These are phyloP conservation scores for Julus scanicus DNA, from an alignment of 2,888 invertebrate species.

Conservation along the genomic window DNA sequence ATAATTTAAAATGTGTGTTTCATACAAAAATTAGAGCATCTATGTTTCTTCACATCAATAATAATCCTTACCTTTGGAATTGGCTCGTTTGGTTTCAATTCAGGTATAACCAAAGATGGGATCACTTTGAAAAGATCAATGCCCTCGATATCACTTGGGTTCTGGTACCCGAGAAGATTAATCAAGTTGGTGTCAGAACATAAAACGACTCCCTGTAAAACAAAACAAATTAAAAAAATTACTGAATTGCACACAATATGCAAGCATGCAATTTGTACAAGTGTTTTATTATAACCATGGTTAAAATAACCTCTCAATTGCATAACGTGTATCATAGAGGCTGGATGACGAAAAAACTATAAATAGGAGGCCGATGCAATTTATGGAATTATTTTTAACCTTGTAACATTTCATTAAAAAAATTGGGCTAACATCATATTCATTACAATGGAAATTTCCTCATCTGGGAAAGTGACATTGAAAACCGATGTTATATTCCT, in stretches of 20 bases:
- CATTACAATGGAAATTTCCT: conserved; percentile 31
- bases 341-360: conserved; percentile 18
- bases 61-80: conserved; percentile 62
- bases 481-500: neutral
- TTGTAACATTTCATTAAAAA: conserved; percentile 38
- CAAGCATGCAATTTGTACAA: neutral
- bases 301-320: neutral
- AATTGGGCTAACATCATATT: neutral
- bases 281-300: neutral
- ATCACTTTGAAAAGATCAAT: conserved; percentile 63
- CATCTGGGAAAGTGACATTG: neutral
- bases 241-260: neutral
- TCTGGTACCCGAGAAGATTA: conserved; percentile 64
- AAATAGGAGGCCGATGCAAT: conserved; percentile 3
- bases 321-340: neutral
- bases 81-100: conserved; percentile 58
- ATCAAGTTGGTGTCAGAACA: conserved; percentile 65
- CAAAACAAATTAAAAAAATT: neutral
- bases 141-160: conserved; percentile 63
- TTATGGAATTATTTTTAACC: conserved; percentile 30
- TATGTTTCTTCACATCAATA: neutral
- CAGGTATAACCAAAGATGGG: conserved; percentile 63
- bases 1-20: no score
- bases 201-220: conserved; percentile 64
- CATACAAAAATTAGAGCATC: no score